A percentile compares a stretch with the other conserved stretches of the same genome.
Evolutionary conservation across 2,113 vertebrate genomes (phyloP).

Genomic region (Blennius ocellaris): DNA sequence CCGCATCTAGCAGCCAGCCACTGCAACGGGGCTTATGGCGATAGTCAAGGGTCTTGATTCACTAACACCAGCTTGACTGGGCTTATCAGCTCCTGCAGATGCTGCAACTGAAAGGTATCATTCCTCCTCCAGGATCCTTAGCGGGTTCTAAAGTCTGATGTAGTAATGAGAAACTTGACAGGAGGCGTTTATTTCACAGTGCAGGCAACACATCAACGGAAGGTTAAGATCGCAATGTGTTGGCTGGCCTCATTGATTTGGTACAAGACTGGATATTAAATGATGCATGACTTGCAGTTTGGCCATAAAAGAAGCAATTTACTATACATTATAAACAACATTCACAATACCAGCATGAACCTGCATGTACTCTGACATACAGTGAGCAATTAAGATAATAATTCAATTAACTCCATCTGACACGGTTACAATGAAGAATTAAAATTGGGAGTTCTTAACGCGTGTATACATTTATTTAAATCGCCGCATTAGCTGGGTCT

Average conservation of each 20-base stretch:
- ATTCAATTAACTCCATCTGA: constrained; percentile 28
- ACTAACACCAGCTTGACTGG: constrained; percentile 56
- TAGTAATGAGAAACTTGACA: constrained; percentile 45
- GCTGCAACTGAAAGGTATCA: constrained; percentile 47
- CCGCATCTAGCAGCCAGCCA: constrained; percentile 51
- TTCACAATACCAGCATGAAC: no score
- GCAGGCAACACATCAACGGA: not conserved
- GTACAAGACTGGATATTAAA: not conserved
- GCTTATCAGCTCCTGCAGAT: constrained; percentile 70
- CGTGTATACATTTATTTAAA: constrained; percentile 36
- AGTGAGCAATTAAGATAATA: constrained; percentile 24
- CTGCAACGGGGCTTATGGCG: constrained; percentile 60
- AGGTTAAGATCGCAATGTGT: not conserved
- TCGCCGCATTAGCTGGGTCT: constrained; percentile 22
- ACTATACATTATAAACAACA: not conserved
- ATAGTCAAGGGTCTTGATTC: constrained; percentile 69
- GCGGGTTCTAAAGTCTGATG: constrained; percentile 31
- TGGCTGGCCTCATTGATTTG: not conserved
- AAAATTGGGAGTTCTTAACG: constrained; percentile 27
- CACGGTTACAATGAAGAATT: constrained; percentile 9
- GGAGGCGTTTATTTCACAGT: constrained; percentile 33
- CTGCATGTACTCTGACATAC: constrained; percentile 16
- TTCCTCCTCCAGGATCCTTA: constrained; percentile 41
- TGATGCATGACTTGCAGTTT: not conserved
- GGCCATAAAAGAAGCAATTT: constrained; percentile 1